Evolutionary conservation across 1,140 invertebrate species (phyloP).

Genomic region (Leguminivora glycinivorella): DNA sequence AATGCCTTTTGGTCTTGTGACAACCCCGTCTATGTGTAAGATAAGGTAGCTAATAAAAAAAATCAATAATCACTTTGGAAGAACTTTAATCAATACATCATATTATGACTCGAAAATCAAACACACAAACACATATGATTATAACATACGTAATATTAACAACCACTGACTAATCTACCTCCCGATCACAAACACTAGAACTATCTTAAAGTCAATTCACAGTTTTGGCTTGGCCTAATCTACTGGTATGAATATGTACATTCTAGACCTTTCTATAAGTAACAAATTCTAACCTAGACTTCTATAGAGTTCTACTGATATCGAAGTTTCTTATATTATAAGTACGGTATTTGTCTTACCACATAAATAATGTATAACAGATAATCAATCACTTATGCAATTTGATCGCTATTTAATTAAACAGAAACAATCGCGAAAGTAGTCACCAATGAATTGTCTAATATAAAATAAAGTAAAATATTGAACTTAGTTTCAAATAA

Average conservation of each 20-base stretch:
- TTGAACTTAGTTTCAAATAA: too few species aligned
- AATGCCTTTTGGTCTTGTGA: too few species aligned
- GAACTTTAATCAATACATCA: conserved; percentile 52
- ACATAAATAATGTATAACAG: neutral
- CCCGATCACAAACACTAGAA: conserved; percentile 37
- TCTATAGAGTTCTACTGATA: conserved; percentile 25
- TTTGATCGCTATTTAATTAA: too few species aligned
- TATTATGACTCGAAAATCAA: conserved; percentile 27
- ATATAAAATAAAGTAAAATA: too few species aligned
- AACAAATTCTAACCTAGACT: conserved; percentile 19
- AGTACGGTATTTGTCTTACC: conserved; percentile 26
- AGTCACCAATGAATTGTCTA: too few species aligned
- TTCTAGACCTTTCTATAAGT: conserved; percentile 41
- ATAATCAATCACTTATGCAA: neutral
- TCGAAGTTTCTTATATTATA: conserved; percentile 20
- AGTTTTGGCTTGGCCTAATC: conserved; percentile 59
- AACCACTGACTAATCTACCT: conserved; percentile 16
- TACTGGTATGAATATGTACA: conserved; percentile 54
- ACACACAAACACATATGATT: conserved; percentile 29
- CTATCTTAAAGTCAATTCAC: conserved; percentile 48
- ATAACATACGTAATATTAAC: conserved; percentile 20
- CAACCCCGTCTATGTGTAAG: neutral
- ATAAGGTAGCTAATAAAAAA: neutral
- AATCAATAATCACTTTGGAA: conserved; percentile 41
- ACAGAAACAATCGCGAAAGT: too few species aligned